These are phyloP conservation scores for Oscheius sp. DNA, from an alignment of 2,888 invertebrate species.

Conservation along the genomic window DNA sequence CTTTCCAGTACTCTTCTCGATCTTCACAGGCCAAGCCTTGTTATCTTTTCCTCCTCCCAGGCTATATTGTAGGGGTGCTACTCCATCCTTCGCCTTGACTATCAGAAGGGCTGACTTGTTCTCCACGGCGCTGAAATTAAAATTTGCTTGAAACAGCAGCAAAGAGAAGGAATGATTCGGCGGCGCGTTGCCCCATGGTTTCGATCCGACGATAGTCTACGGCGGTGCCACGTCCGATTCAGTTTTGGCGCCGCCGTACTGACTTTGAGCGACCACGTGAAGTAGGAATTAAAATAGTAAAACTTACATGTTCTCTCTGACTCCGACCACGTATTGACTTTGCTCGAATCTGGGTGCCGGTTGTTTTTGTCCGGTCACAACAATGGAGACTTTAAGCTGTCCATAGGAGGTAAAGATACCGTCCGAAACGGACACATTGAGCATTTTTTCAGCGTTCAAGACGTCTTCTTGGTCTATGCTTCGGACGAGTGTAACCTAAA, in stretches of 20 bases:
- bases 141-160: too few relatives aligned
- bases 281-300: not conserved
- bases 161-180: too few relatives aligned
- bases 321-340: conserved; percentile 36
- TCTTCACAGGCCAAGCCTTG: conserved; percentile 78
- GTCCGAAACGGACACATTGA: conserved; percentile 94
- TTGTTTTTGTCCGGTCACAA: conserved; percentile 45
- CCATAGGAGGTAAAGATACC: conserved; percentile 92
- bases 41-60: conserved; percentile 75
- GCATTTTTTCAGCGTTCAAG: conserved; percentile 71
- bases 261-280: too few relatives aligned
- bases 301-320: conserved; percentile 37
- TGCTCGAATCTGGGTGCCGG: conserved; percentile 62
- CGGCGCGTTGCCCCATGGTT: too few relatives aligned
- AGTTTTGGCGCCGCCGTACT: not conserved
- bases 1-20: conserved; percentile 59
- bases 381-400: conserved; percentile 72
- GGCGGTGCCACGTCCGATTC: too few relatives aligned
- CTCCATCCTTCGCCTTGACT: conserved; percentile 57
- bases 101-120: conserved; percentile 55
- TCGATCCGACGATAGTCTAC: too few relatives aligned
- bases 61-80: conserved; percentile 58
- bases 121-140: conserved; percentile 46
- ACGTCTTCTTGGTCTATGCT: conserved; percentile 59
- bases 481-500: conserved; percentile 47